Evolutionary conservation across 2,888 invertebrate genomes (phyloP).

Genomic region (Drosophila mayaguana): DNA sequence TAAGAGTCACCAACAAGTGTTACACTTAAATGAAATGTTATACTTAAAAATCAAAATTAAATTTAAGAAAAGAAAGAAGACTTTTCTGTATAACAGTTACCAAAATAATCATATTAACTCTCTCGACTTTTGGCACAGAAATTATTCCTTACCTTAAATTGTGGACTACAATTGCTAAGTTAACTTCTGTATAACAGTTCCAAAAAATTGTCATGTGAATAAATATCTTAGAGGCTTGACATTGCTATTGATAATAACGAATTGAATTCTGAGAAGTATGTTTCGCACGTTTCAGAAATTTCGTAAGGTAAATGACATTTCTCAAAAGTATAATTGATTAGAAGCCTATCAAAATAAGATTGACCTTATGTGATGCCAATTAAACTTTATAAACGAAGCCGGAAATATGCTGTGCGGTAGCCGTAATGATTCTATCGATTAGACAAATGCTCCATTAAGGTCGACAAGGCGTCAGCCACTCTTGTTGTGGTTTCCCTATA

Average conservation of each 20-base stretch:
- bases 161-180: no score
- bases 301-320: background rate
- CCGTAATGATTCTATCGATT: conserved; percentile 22
- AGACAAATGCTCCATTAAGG: conserved; percentile 5
- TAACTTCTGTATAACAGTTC: background rate
- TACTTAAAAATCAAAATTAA: no score
- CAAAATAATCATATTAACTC: no score
- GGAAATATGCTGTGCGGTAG: conserved; percentile 4
- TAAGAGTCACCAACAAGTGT: background rate
- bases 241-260: background rate
- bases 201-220: background rate
- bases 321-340: background rate
- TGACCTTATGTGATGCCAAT: conserved; percentile 2
- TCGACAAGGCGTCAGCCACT: background rate
- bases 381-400: background rate
- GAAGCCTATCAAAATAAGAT: background rate
- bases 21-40: background rate
- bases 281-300: background rate
- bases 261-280: background rate
- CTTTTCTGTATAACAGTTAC: no score
- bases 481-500: background rate
- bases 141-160: no score
- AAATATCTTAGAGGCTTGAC: background rate
- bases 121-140: no score
- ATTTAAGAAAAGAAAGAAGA: no score